These are phyloP conservation scores for Homarus americanus DNA, from an alignment of 1,140 invertebrate species.

Conservation along the genomic window DNA sequence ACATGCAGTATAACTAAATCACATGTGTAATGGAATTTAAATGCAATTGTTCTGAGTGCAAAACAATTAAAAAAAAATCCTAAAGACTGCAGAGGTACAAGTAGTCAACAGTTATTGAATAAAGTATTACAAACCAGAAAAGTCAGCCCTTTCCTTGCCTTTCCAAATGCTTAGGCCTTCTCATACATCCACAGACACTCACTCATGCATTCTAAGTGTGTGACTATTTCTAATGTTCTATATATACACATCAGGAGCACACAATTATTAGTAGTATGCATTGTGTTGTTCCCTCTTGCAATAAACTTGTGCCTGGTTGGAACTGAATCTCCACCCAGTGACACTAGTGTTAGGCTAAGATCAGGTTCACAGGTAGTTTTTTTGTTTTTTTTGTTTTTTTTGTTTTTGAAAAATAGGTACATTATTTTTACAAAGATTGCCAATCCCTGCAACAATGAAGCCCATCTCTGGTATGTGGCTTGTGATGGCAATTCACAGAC, in stretches of 20 bases:
- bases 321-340: not conserved
- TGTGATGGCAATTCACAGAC: not conserved
- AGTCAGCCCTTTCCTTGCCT: constrained; percentile 49
- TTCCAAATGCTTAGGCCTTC: constrained; percentile 13
- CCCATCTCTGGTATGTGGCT: constrained; percentile 1
- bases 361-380: constrained; percentile 3
- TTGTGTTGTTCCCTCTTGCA: not conserved
- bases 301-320: not conserved
- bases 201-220: not conserved
- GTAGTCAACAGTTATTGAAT: constrained; percentile 9
- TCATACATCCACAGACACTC: not conserved
- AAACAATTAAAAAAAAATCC: not conserved
- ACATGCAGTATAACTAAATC: not conserved
- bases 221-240: not conserved
- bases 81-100: constrained; percentile 38
- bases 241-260: constrained; percentile 4
- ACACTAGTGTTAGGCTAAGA: not conserved
- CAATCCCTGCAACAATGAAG: constrained; percentile 22
- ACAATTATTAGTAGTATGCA: not conserved
- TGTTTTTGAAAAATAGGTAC: not conserved
- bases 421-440: constrained; percentile 21
- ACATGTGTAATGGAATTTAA: not conserved
- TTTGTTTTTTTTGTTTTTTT: no score
- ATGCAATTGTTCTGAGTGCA: not conserved
- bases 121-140: constrained; percentile 30